Evolutionary conservation across 1,140 invertebrate species (phyloP).

Genomic region (Diabrotica undecimpunctata): DNA sequence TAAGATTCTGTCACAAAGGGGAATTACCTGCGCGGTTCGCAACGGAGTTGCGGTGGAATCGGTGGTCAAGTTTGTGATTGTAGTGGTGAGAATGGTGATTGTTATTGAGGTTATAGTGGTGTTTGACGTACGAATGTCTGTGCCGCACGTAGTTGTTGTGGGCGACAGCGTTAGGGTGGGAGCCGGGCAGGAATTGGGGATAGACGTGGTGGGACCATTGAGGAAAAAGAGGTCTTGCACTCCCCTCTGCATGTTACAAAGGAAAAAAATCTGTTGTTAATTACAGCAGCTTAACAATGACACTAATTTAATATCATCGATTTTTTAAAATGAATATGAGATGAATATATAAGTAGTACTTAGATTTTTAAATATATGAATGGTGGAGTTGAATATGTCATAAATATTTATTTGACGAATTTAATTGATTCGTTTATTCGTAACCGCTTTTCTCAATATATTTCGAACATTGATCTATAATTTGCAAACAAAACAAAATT

Average conservation of each 20-base stretch:
- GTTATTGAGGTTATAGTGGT: slow-evolving; percentile 49
- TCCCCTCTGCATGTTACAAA: slow-evolving; percentile 41
- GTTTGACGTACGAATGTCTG: slow-evolving; percentile 54
- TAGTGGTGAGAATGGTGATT: slow-evolving; percentile 55
- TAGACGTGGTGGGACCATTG: slow-evolving; percentile 91
- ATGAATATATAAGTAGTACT: no score
- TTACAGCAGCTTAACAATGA: neutral
- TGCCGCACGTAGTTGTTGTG: slow-evolving; percentile 57
- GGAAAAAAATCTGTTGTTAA: slow-evolving; percentile 24
- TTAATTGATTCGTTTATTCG: no score
- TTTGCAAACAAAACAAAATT: no score
- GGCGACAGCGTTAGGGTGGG: slow-evolving; percentile 68
- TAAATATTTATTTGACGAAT: no score
- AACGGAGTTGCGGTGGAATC: slow-evolving; percentile 60
- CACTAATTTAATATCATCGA: neutral
- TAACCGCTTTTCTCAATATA: no score
- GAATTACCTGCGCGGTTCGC: slow-evolving; percentile 61
- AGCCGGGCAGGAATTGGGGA: slow-evolving; percentile 84
- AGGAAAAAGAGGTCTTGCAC: slow-evolving; percentile 73
- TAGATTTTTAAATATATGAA: no score
- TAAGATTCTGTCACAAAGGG: neutral
- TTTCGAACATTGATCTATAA: no score
- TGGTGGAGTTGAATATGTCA: no score
- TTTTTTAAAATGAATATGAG: no score
- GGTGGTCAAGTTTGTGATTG: slow-evolving; percentile 49